Evolutionary conservation across 2,888 invertebrate species (phyloP), one percentile per base, ranked within the genome.

Genomic region (Synergus umbraculus): DNA sequence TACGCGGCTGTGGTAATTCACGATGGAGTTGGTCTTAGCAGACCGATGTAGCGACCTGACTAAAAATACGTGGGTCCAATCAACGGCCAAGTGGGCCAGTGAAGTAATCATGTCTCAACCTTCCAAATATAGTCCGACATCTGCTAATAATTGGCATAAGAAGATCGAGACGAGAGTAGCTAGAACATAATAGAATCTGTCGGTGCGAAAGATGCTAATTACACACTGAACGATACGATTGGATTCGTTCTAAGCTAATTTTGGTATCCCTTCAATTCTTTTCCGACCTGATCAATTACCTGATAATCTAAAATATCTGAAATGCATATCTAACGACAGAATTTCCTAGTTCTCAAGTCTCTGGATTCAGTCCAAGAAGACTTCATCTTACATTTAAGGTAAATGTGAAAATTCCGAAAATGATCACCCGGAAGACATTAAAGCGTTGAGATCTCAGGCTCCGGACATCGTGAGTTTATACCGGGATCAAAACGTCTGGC

Each of bases 71-170:
- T 73, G 69, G 69, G 46, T 86, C 84, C 85, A 86, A 88, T 88
- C 86, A 86, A 85, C 83, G 84, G 89, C 89, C 89, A 89, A 89
- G 87, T 89, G 88, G 89, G 89, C 88, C 89, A 89, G 87, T 87
- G 86, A 86, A 88, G 87, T 85, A 88, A 85, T 82, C 83, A 83
- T 82, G 84, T 87, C 87, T 87, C 88, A 88, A 89, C 86, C 87
- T 88, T 88, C 87, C 88, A 88, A 89, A 89, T 89, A 89, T 89
- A 89, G 89, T 88, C 84, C 82, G 85, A 87, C 89, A 88, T 88
- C 88, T 88, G 84, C 79, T 83, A 83, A 83, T 80, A 85, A 79
- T 83, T 86, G 86, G 85, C 84, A 87, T 86, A 60, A 49, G 76
- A 77, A 49, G 18, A 22, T 13, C 15, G 43, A 29, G 77, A 77